Percentiles rank a stretch among this genome's conserved stretches.
Conservation (phyloP, 2,888 invertebrate genomes). For the Drosophila crucigera region DNA sequence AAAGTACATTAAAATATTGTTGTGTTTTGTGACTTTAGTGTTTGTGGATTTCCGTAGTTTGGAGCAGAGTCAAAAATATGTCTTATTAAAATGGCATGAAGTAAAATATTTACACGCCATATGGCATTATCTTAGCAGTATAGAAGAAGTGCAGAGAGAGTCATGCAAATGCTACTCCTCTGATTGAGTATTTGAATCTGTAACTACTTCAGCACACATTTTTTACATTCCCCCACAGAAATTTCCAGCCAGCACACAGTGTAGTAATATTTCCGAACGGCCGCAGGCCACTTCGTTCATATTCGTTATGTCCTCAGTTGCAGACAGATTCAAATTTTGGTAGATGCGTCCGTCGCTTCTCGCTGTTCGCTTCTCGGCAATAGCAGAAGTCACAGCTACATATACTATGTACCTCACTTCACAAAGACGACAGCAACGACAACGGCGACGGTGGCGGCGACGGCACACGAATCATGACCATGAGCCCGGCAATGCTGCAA, state of each 20-base stretch:
- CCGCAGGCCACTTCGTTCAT: conserved; percentile 78
- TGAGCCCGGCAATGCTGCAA: conserved; percentile 58
- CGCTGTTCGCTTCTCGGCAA: conserved; percentile 37
- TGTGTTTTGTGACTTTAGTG: neutral
- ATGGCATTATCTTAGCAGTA: neutral
- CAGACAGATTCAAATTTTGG: conserved; percentile 82
- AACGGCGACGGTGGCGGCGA: conserved; percentile 23
- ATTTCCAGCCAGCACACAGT: conserved; percentile 28
- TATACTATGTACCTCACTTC: conserved; percentile 13
- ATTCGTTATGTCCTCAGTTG: conserved; percentile 82
- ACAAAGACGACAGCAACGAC: conserved; percentile 18
- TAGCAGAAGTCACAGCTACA: conserved; percentile 35
- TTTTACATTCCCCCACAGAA: conserved; percentile 46
- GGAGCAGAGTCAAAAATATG: neutral
- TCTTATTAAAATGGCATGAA: neutral
- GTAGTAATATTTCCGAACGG: conserved; percentile 73
- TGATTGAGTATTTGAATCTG: conserved; percentile 69
- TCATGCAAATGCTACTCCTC: conserved; percentile 41
- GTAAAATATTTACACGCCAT: neutral
- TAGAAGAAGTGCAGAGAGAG: neutral
- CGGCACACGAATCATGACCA: conserved; percentile 69
- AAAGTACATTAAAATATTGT: neutral
- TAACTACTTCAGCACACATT: conserved; percentile 50
- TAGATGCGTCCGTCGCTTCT: conserved; percentile 60
- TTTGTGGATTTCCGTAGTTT: neutral